Base-by-base conservation (phyloP, 2,797 vertebrate genomes). In the Chelmon rostratus region DNA sequence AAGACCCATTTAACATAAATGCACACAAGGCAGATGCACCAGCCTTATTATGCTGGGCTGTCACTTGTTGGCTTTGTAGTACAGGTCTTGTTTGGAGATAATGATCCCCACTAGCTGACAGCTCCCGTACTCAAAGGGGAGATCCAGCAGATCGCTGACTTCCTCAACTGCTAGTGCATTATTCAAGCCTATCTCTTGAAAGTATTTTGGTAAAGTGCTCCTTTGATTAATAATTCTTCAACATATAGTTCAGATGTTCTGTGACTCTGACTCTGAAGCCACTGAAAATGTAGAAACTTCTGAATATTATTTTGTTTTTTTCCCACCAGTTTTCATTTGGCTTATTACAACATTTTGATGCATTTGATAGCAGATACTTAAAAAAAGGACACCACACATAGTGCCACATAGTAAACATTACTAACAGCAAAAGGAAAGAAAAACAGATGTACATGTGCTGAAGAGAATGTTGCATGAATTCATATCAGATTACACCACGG, bases 41-140 rank as follows among this genome's bases (percentile, higher is more conserved):
- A n/a, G 65, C 68, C 81, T 79, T 73, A 70, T 88, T 88, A 66
- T 82, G 50, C 79, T 69, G 46, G 59, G 72, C 85, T 84, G 82
- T 88, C 85, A 72, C 79, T 85, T 71, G 62, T 82, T 75, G 65
- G 70, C 84, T 89, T 82, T 82, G 73, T 80, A 76, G 81, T 82
- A 10, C 73, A 71, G 73, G 79, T 79, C 64, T 76, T 70, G 76
- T 90, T 87, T 83, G 76, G 70, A 88, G 79, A 90, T 88, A 87
- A 91, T 89, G 85, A 90, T 86, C 78, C 59, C 67, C 67, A 73
- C 76, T 78, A 83, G 79, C 86, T 92, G 89, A 91, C 82, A 78
- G 62, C 76, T 85, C 72, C 28, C 65, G 56, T 77, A 47, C 73
- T 80, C 57, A 46, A 69, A 52, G 31, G 67, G 31, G 49, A 82